phyloP scores from a whole-genome alignment of 1,140 invertebrate genomes.

The Aphelinus certus region DNA sequence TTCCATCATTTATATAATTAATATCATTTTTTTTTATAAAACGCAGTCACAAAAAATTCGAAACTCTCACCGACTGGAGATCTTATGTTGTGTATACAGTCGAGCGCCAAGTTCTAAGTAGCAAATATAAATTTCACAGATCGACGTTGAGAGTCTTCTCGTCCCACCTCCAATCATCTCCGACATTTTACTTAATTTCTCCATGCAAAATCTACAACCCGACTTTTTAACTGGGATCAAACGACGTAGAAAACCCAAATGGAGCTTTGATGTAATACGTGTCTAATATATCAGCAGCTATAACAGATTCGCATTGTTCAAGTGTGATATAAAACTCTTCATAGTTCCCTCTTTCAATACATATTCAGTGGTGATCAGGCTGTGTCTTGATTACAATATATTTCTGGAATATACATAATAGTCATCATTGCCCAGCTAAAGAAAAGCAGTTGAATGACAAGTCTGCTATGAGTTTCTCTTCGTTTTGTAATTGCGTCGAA shows the following conservation, averaged over 20 bases:
- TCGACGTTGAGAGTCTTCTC: constrained; percentile 12
- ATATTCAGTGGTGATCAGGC: constrained; percentile 2
- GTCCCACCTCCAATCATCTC: not conserved
- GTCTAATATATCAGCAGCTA: constrained; percentile 17
- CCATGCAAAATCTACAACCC: constrained; percentile 30
- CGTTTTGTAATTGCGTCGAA: constrained; percentile 7
- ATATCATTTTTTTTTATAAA: constrained; percentile 31
- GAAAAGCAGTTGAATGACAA: constrained; percentile 38
- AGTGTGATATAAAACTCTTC: not conserved
- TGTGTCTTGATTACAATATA: constrained; percentile 14
- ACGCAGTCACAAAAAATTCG: constrained; percentile 14
- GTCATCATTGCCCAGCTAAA: constrained; percentile 30
- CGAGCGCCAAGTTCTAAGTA: constrained; percentile 19
- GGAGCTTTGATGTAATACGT: constrained; percentile 13
- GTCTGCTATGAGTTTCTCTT: constrained; percentile 5
- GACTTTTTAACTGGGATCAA: constrained; percentile 17
- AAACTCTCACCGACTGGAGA: constrained; percentile 16
- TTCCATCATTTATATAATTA: not conserved
- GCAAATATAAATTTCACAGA: constrained; percentile 35
- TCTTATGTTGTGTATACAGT: constrained; percentile 16
- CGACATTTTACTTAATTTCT: constrained; percentile 5
- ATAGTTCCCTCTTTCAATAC: not conserved
- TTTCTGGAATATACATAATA: constrained; percentile 21
- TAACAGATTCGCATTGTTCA: constrained; percentile 7
- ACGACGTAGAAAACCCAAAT: constrained; percentile 14